Conservation (phyloP, 2,797 vertebrate genomes). For the Molossus alvarezi region DNA sequence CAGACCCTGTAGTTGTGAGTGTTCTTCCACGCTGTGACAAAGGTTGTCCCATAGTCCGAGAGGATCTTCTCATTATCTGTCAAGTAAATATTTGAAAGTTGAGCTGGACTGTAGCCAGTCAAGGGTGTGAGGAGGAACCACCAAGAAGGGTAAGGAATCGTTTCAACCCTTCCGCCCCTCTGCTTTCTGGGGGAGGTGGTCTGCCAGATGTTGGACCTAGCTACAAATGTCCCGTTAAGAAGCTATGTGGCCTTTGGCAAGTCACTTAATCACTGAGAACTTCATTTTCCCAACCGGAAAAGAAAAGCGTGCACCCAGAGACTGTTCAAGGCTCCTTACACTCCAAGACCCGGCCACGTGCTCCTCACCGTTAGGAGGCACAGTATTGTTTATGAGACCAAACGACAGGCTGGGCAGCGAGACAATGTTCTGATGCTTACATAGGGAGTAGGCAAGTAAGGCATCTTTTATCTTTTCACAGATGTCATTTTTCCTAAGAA, state of each 20-base stretch:
- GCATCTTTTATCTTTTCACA: neutral
- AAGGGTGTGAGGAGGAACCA: constrained; percentile 21
- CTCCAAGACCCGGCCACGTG: constrained; percentile 60
- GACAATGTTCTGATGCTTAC: neutral
- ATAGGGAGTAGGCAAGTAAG: neutral
- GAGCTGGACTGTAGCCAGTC: constrained; percentile 2
- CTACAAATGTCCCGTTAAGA: constrained; percentile 70
- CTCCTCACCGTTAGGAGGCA: constrained; percentile 36
- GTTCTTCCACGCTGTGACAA: constrained; percentile 96
- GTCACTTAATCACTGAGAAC: constrained; percentile 67
- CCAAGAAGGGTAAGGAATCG: constrained; percentile 8
- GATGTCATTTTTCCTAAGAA: constrained; percentile 45
- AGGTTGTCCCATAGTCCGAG: constrained; percentile 95
- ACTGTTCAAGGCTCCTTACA: constrained; percentile 60
- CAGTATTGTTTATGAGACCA: neutral
- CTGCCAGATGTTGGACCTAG: constrained; percentile 53
- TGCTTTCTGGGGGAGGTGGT: neutral
- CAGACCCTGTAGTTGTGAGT: constrained; percentile 98
- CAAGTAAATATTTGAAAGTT: constrained; percentile 61
- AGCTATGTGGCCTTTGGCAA: constrained; percentile 69
- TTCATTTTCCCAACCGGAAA: constrained; percentile 75
- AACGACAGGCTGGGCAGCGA: neutral
- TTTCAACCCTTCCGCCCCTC: neutral
- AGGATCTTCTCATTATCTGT: constrained; percentile 96
- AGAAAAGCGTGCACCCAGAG: constrained; percentile 37